Percentiles rank a stretch among this genome's conserved stretches.
These are phyloP conservation scores for Malurus elegans DNA, from an alignment of 2,113 vertebrate species.

Conservation along the genomic window DNA sequence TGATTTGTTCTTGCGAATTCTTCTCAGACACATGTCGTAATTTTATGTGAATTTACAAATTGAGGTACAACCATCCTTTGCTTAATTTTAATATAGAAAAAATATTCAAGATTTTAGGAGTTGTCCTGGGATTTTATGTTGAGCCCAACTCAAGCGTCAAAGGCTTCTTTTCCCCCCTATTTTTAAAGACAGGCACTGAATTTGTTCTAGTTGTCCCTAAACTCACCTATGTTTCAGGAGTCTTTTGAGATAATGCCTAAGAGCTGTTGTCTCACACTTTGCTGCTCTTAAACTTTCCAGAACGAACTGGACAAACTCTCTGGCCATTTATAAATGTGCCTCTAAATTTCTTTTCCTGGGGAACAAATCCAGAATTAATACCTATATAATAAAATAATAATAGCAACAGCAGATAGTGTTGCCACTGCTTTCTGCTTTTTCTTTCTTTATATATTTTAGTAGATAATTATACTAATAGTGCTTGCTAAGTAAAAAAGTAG, in stretches of 20 bases:
- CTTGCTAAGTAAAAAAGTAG: constrained; percentile 12
- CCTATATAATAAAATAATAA: not conserved
- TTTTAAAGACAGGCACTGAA: not conserved
- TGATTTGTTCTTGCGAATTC: not conserved
- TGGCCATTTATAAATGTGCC: not conserved
- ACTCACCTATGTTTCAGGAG: not conserved
- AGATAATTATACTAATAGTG: not conserved
- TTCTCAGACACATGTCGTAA: not conserved
- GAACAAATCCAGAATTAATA: not conserved
- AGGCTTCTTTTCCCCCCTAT: rapidly evolving
- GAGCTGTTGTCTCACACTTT: not conserved
- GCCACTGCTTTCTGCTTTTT: not conserved
- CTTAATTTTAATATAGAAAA: not conserved
- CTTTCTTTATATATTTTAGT: not conserved
- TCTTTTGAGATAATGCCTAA: not conserved
- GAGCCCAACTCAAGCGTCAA: not conserved
- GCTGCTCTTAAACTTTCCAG: not conserved
- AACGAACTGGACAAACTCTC: not conserved
- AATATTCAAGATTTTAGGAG: not conserved
- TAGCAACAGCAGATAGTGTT: not conserved
- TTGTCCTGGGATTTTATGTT: not conserved
- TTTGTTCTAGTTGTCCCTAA: not conserved
- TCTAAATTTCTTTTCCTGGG: not conserved
- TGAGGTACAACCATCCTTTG: not conserved
- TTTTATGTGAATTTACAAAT: not conserved